Base-by-base conservation (phyloP, 2,888 invertebrate species). In the Actias luna region DNA sequence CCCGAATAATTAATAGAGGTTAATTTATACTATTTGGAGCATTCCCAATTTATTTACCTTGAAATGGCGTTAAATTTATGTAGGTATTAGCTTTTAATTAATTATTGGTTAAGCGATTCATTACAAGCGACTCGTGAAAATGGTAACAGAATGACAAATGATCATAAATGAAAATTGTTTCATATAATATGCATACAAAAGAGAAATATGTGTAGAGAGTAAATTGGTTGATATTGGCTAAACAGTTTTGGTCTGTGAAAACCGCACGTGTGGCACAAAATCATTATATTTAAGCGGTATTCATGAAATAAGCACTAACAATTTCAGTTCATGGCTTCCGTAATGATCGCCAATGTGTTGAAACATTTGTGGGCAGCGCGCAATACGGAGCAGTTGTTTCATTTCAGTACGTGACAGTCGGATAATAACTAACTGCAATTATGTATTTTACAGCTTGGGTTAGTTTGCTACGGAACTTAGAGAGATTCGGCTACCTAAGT, bases 291-390 rank as follows among this genome's bases (percentile, higher is more conserved):
- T 64, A 67, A 60, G 64, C 66, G 63, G 66, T 67, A 69, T 68
- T 70, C 66, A 68, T 71, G 68, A 67, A 70, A 70, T 72, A 69
- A 65, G 66, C 67, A 61, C 46, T 63, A 52, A 58, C 64, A 61
- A 69, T 70, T 67, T 65, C 59, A 50, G 64, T 61, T 59, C 60
- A 62, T 64, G 59, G 64, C 22, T 52, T 58, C 58, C 29, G 60
- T 63, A 52, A 63, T 64, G 36, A 64, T 64, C 55, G 63, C 59
- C 60, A 59, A 63, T 60, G 27, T 39, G 39, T 25, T 22, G 33
- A 22, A 29, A 36, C 52, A 52, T 52, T 55, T 61, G 55, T 14
- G 61, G 39, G 55, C 16, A 39, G 18, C 16, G 29, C 55, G 55
- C 16, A 29, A 31, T 46, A 16, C 52, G 29, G 27, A 29, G 52